These are phyloP conservation scores for Alcedo atthis DNA, from an alignment of 2,797 vertebrate species.

Conservation along the genomic window DNA sequence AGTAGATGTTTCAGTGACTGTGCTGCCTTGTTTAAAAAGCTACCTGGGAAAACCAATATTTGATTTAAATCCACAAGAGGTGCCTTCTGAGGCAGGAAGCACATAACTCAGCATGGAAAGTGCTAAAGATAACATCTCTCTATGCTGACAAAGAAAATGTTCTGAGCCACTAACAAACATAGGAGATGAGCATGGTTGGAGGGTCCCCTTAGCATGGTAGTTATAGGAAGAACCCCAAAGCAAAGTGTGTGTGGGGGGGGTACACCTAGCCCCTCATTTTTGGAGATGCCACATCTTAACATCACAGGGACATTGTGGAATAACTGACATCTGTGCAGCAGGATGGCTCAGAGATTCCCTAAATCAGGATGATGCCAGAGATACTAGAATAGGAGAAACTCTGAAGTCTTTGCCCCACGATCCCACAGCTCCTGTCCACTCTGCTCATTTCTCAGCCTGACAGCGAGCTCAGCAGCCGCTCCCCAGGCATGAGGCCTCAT, in stretches of 20 bases:
- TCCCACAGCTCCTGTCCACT: fast-evolving
- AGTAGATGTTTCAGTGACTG: fast-evolving
- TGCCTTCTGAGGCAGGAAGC: neutral
- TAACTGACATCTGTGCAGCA: too few relatives aligned
- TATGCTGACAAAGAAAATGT: neutral
- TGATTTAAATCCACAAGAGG: neutral
- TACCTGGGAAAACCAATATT: neutral
- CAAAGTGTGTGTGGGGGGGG: neutral
- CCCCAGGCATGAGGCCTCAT: conserved; percentile 31
- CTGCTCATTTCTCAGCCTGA: conserved; percentile 9
- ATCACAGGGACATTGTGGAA: neutral
- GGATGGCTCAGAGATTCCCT: too few relatives aligned
- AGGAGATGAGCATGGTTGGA: fast-evolving
- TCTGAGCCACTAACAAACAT: neutral
- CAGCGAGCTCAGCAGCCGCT: conserved; percentile 17
- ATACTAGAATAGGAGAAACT: fast-evolving
- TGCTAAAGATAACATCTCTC: neutral
- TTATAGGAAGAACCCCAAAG: neutral
- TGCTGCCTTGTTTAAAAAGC: neutral
- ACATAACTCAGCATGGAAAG: neutral
- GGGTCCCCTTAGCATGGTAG: fast-evolving
- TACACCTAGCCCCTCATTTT: neutral
- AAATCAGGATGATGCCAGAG: neutral
- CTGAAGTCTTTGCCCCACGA: fast-evolving
- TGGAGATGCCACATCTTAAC: neutral